phyloP scores from a whole-genome alignment of 2,113 vertebrate species.

The Mormyrus lacerda region DNA sequence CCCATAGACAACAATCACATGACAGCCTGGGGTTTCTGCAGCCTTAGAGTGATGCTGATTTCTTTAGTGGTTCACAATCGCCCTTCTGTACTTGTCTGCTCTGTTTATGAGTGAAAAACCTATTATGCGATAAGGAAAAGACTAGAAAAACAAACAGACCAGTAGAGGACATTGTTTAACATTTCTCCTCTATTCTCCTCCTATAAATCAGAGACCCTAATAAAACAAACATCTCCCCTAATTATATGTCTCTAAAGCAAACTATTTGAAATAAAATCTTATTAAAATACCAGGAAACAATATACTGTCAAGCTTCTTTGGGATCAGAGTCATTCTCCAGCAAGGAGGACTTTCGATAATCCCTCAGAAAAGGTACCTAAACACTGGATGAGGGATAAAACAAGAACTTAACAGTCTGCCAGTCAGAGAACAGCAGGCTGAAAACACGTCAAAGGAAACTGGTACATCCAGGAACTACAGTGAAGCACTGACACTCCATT shows the following conservation, averaged over 20 bases:
- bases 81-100: background rate
- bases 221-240: background rate
- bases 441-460: background rate
- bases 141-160: background rate
- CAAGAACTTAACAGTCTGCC: background rate
- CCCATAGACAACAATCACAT: background rate
- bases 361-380: background rate
- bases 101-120: background rate
- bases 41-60: background rate
- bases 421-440: background rate
- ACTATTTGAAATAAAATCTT: background rate
- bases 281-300: background rate
- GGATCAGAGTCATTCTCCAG: background rate
- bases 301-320: background rate
- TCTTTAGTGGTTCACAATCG: background rate
- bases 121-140: background rate
- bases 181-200: background rate
- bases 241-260: background rate
- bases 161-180: background rate
- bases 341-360: background rate
- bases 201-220: background rate
- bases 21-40: background rate
- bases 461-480: background rate
- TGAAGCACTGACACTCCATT: background rate
- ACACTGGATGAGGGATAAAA: background rate